These are phyloP conservation scores for Tetramorium bicarinatum DNA, from an alignment of 2,888 invertebrate genomes.

Conservation along the genomic window DNA sequence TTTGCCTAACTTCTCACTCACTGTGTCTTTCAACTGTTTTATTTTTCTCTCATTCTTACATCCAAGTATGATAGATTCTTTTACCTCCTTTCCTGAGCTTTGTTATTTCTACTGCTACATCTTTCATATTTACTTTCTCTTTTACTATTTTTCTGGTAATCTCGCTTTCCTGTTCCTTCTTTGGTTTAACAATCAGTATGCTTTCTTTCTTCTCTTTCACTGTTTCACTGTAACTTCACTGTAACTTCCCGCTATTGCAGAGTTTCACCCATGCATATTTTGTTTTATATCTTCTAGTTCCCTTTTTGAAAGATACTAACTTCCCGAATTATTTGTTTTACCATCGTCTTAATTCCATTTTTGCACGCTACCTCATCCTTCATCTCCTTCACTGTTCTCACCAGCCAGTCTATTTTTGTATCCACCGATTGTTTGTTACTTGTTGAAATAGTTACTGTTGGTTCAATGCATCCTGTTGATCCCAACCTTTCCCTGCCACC, in stretches of 20 bases:
- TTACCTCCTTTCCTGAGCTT: background rate
- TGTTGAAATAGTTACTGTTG: no score
- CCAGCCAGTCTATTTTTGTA: constrained; percentile 31
- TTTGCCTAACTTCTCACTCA: background rate
- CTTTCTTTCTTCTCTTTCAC: constrained; percentile 43
- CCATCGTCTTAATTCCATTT: constrained; percentile 36
- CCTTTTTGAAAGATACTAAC: constrained; percentile 4
- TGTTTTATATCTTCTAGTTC: constrained; percentile 51
- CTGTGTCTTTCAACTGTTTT: background rate
- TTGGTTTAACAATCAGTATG: constrained; percentile 60
- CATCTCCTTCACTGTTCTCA: constrained; percentile 24
- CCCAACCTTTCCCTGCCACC: background rate
- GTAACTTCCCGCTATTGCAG: background rate
- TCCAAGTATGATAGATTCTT: background rate
- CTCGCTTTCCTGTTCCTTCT: constrained; percentile 60
- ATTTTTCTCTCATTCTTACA: background rate
- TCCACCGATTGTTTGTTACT: background rate
- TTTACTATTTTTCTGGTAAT: constrained; percentile 44
- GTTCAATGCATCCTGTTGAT: background rate
- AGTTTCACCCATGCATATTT: background rate
- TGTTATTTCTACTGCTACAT: constrained; percentile 42
- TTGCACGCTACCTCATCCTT: constrained; percentile 22
- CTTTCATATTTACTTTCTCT: constrained; percentile 54
- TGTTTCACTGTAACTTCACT: background rate
- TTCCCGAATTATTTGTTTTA: constrained; percentile 52